Conservation (phyloP, 1,140 invertebrate genomes). For the Orchestia grillus region DNA sequence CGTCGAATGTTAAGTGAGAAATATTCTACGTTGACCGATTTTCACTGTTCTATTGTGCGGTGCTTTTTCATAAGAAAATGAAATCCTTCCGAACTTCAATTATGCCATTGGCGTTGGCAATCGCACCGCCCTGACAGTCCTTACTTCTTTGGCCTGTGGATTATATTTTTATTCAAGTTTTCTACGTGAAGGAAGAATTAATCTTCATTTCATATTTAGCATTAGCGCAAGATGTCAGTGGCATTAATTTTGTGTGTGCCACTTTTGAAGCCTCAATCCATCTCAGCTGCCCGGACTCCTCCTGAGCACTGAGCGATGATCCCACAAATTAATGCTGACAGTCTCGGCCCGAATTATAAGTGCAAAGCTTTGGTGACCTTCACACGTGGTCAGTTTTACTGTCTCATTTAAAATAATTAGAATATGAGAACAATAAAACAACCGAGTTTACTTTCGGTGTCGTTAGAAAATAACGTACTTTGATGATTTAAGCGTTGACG, state of each 20-base stretch:
- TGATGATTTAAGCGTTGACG: no score
- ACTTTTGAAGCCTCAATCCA: not conserved
- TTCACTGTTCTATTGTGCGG: not conserved
- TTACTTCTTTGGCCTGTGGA: not conserved
- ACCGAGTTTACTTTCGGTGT: no score
- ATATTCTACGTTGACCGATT: not conserved
- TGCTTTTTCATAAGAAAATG: not conserved
- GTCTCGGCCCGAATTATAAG: not conserved
- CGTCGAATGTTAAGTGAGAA: not conserved
- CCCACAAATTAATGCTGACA: not conserved
- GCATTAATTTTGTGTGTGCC: constrained; percentile 7
- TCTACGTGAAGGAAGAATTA: not conserved
- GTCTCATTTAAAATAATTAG: no score
- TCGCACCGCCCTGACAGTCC: not conserved
- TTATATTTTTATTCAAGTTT: not conserved
- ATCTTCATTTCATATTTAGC: not conserved
- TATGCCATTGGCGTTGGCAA: not conserved
- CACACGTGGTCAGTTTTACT: not conserved
- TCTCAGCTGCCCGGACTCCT: not conserved
- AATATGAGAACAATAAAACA: no score
- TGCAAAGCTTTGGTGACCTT: not conserved
- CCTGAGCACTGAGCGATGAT: not conserved
- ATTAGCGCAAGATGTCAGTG: not conserved
- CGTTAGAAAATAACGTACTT: no score
- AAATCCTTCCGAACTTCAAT: not conserved